phyloP scores from a whole-genome alignment of 2,113 vertebrate species.

The Spermophilus dauricus region DNA sequence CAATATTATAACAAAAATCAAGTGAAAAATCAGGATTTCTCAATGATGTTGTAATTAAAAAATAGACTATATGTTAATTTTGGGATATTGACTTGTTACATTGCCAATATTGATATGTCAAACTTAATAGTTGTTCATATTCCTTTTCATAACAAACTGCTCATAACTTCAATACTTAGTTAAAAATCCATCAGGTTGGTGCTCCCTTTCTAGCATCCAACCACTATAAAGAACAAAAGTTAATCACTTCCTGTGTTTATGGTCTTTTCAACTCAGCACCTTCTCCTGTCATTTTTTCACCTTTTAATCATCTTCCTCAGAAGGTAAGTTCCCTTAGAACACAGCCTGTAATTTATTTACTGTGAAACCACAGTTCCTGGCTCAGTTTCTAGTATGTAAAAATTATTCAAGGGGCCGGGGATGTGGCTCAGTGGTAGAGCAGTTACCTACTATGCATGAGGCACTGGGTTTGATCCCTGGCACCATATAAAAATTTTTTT shows the following conservation, averaged over 20 bases:
- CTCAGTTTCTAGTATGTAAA: background rate
- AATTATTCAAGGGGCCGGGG: no score
- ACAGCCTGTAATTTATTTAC: background rate
- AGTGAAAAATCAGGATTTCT: background rate
- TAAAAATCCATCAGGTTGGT: background rate
- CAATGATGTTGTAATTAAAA: background rate
- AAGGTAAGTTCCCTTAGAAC: background rate
- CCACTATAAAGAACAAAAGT: background rate
- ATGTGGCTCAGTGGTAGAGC: no score
- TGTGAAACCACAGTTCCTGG: background rate
- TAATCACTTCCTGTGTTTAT: background rate
- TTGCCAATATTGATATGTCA: background rate
- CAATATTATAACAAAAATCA: slow-evolving; percentile 14
- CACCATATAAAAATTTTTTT: no score
- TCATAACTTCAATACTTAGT: background rate
- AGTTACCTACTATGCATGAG: no score
- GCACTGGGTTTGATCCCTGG: no score
- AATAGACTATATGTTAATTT: background rate
- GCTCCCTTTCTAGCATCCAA: background rate
- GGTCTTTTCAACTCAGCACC: background rate
- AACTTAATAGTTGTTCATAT: background rate
- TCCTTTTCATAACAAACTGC: background rate
- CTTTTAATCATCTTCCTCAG: background rate
- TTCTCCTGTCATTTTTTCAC: background rate
- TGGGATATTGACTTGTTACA: background rate